These are phyloP conservation scores for Oreamnos americanus DNA, from an alignment of 2,113 vertebrate species.

Conservation along the genomic window DNA sequence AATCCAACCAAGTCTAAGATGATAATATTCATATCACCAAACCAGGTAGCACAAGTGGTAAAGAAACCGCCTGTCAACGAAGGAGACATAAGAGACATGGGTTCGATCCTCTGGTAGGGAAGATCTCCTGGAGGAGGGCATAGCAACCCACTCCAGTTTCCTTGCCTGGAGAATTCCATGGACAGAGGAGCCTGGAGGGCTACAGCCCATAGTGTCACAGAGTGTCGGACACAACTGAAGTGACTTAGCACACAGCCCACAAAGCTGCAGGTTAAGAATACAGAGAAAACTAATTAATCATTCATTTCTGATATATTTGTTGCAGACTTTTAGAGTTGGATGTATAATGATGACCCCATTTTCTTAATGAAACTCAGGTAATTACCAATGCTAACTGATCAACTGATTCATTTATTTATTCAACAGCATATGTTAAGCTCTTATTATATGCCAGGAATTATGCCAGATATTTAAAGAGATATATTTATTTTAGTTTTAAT, in stretches of 20 bases:
- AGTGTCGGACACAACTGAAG: not conserved
- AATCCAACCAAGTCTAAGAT: not conserved
- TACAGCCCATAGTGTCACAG: not conserved
- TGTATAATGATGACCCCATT: not conserved
- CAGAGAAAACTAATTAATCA: not conserved
- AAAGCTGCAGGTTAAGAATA: not conserved
- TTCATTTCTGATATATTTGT: not conserved
- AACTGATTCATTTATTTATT: not conserved
- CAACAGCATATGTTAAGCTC: not conserved
- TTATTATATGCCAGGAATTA: not conserved
- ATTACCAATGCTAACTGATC: not conserved
- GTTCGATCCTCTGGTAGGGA: not conserved
- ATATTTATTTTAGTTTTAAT: not conserved
- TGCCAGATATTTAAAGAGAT: not conserved
- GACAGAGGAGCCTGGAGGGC: not conserved
- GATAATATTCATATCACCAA: not conserved
- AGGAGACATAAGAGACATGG: not conserved
- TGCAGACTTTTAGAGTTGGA: not conserved
- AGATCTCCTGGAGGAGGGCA: not conserved
- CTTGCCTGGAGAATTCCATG: not conserved
- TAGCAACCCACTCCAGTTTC: not conserved
- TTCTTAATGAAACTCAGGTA: not conserved
- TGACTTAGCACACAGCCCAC: not conserved
- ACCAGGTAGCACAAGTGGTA: not conserved
- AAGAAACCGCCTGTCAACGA: not conserved